phyloP scores from a whole-genome alignment of 2,113 vertebrate genomes.

The Pangasianodon hypophthalmus region DNA sequence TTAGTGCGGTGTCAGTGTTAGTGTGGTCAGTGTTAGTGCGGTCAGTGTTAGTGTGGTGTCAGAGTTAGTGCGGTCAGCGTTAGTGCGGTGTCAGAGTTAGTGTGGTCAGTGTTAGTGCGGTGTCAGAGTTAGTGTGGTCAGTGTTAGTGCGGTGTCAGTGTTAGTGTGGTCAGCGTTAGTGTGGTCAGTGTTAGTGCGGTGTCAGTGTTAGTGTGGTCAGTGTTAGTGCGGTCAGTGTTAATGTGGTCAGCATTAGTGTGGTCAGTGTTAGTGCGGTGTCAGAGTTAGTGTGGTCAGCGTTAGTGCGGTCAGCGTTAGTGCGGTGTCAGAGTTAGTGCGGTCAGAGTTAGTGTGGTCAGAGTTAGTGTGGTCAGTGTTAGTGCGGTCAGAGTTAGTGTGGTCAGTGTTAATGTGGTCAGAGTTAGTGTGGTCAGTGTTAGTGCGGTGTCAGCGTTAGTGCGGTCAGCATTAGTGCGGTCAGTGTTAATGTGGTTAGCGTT shows the following conservation, averaged over 20 bases:
- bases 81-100: background rate
- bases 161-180: background rate
- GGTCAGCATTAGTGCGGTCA: too few species aligned
- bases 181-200: too few species aligned
- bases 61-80: background rate
- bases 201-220: background rate
- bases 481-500: background rate
- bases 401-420: background rate
- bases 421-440: background rate
- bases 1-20: background rate
- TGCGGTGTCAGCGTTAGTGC: background rate
- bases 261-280: background rate
- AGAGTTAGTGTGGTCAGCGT: too few species aligned
- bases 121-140: background rate
- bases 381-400: background rate
- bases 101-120: background rate
- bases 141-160: background rate
- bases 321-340: background rate
- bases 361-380: background rate
- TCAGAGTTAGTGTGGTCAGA: background rate
- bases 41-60: background rate
- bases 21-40: background rate
- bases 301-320: background rate
- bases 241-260: too few species aligned
- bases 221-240: too few species aligned